These are phyloP conservation scores for Lepilemur ruficaudatus DNA, from an alignment of 2,797 vertebrate species.

Conservation along the genomic window DNA sequence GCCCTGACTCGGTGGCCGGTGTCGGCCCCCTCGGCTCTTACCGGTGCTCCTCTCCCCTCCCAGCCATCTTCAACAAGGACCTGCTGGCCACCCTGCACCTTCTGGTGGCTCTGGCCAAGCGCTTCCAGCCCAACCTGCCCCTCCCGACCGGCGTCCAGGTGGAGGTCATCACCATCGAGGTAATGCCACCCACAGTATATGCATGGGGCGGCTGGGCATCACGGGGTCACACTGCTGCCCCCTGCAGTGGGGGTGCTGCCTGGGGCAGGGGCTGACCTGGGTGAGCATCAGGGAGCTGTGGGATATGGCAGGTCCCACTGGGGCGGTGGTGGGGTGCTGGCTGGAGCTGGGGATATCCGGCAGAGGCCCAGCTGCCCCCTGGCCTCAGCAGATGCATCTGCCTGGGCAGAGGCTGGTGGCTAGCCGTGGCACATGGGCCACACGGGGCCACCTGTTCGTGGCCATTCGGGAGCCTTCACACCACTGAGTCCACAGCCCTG, in stretches of 20 bases:
- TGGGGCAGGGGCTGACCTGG: background rate
- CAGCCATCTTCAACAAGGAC: slow-evolving; percentile 94
- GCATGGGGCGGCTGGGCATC: rapidly evolving
- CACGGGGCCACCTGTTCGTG: rapidly evolving
- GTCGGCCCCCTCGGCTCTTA: background rate
- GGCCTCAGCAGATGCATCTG: background rate
- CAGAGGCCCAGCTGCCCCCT: background rate
- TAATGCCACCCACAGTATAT: slow-evolving; percentile 66
- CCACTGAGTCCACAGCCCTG: background rate
- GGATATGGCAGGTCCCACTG: rapidly evolving
- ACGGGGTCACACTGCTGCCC: rapidly evolving
- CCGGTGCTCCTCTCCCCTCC: background rate
- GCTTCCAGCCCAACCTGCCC: slow-evolving; percentile 88
- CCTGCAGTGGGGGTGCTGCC: rapidly evolving
- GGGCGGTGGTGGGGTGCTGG: rapidly evolving
- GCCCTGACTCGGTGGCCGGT: rapidly evolving
- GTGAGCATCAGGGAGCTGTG: background rate
- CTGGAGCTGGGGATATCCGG: background rate
- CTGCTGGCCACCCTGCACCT: slow-evolving; percentile 94
- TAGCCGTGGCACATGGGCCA: rapidly evolving
- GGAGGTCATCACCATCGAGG: slow-evolving; percentile 90
- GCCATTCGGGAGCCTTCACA: background rate
- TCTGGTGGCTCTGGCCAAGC: slow-evolving; percentile 92
- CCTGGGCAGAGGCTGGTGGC: background rate
- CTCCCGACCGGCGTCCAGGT: slow-evolving; percentile 90